Base-by-base conservation (phyloP, 2,797 vertebrate genomes). In the Darevskia mixta region DNA sequence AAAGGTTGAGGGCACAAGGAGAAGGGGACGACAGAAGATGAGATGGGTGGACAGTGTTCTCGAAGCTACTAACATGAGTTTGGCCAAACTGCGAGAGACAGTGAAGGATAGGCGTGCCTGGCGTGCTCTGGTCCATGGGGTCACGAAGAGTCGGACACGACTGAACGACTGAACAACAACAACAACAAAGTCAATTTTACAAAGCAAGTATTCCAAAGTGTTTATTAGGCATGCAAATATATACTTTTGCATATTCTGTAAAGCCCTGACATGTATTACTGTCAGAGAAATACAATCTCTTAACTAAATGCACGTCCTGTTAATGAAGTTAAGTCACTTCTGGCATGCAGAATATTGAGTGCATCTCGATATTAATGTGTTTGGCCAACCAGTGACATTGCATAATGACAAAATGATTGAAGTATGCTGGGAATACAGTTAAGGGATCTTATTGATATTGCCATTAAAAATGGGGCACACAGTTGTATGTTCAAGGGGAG, bases 361-460 rank as follows among this genome's bases (percentile, higher is more conserved):
- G 84, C 9, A 83, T 91, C 89, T 80, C 86, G 38, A 86, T 82
- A 84, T 89, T 88, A 86, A 85, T 76, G 87, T 29, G 38, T 69
- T 79, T 91, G 85, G 84, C 67, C 8, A 86, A 86, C 20, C 41
- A 93, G 90, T 27, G 10, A 75, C 81, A 87, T 55, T 88, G 29
- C 55, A 89, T 55, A 18, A 0, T 89, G 41, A 2, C 86, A 85
- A 92, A 95, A 91, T 83, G 85, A 86, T 73, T 81, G 69, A 89
- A 45, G 67, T 25, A 0, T 90, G 76, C 77, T 90, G n/a, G 29
- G 45, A 92, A 71, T 2, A 25, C 86, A 78, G 79, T 89, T 88
- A 94, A 58, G 55, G 79, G 58, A 41, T n/a, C 75, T 93, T 89
- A 88, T 84, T 13, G 92, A 89, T 87, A 89, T 72, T 87, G 78